Base-by-base conservation (phyloP, 2,113 vertebrate species). In the Cyrtonyx montezumae region DNA sequence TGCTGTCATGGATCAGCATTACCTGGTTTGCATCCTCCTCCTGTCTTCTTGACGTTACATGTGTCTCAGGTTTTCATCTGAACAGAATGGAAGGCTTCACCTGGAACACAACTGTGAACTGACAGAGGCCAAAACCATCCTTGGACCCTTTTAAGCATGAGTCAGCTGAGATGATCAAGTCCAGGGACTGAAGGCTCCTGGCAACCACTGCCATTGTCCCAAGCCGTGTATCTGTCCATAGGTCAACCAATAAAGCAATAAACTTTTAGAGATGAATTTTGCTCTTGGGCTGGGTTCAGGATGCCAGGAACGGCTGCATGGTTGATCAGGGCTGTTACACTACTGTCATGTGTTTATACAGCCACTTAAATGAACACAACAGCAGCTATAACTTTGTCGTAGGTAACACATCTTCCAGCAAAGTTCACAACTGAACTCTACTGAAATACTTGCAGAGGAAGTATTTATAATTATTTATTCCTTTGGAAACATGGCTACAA, bases 281-380 rank as follows among this genome's bases (percentile, higher is more conserved):
- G 21, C 30, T 34, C 40, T 69, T 34, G 19, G 34, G 8, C 58
- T 0, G 0, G 4, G 32, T 26, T 37, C 1, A 8, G 48, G 36
- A 21, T 42, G 32, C 19, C 62, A 65, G 66, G 46, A 63, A 36
- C 0, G 0, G 34, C 59, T 75, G 34, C 62, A 34, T 3, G 6
- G 26, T 15, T 37, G 48, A 23, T 59, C 22, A 0, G 5, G 23
- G 55, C 45, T n/a, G 30, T 3, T 6, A 11, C 7, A 74, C 13
- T 43, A 7, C 21, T 9, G 11, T 9, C 37, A 21, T 0, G 0
- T 20, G 16, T 46, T 43, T 28, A 20, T 15, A 59, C 43, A 85
- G 7, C 34, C 66, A 20, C 19, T 49, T 5, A 18, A 34, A 25
- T 6, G 25, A 14, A 6, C 16, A 21, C 10, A n/a, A 9, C 3